Base-by-base conservation (phyloP, 2,888 invertebrate species). In the Caenorhabditis imperialis region DNA sequence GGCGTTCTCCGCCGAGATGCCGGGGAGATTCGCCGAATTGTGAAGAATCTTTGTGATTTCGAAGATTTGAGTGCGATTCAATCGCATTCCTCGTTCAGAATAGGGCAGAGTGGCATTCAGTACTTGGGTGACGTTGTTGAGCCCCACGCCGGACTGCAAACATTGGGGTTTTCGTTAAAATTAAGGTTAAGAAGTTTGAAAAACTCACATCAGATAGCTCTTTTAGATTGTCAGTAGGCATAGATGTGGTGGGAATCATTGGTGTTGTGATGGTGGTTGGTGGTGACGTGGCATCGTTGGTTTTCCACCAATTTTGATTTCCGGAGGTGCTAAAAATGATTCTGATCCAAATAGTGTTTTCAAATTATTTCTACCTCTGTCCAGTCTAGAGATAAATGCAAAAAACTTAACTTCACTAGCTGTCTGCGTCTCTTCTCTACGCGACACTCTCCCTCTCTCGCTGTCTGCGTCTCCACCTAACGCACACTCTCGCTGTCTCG, bases 11-110 rank as follows among this genome's bases (percentile, higher is more conserved):
- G 44, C 16, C 8, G 55, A 35, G 12, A 75, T 70, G 1, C 70
- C 75, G 1, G 35, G 5, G 12, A 75, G 12, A 33, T 63, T 70
- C 2, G 70, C 63, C 4, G 58, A 58, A 0, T 75, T 75, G 14
- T 70, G 58, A 6, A 69, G 40, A 16, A 71, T 61, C 30, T 53
- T 67, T 10, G 65, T 61, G 7, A 75, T 71, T 3, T 75, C 55
- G 5, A 37, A 33, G 20, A 75, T 61, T 33, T 75, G 58, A 14
- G 58, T 63, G 1, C 50, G 44, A n/a, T 63, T 75, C 25, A 75
- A 18, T 14, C n/a, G n/a, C 2, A 7, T 0, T 0, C 54, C 63
- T 40, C 48, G 27, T 10, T 25, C 18, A 2, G 75, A 75, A 33
- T 75, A 75, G 25, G 30, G 22, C 10, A 53, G 20, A 3, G 75